phyloP scores from a whole-genome alignment of 2,113 vertebrate genomes.

The Leucopsar rothschildi region DNA sequence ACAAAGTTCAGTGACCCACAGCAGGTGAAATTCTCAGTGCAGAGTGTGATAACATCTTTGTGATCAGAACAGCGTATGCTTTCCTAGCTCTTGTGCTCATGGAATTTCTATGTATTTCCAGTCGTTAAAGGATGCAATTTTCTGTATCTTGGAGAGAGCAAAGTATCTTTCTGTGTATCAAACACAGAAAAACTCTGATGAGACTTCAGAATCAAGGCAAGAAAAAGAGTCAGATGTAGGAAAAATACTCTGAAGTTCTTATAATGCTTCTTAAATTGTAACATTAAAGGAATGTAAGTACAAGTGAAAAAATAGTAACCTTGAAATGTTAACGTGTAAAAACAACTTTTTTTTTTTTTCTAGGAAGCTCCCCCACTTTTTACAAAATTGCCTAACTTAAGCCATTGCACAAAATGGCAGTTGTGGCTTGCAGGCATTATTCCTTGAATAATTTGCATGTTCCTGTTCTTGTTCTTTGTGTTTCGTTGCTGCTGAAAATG shows the following conservation, averaged over 20 bases:
- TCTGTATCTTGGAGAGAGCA: not conserved
- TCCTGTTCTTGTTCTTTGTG: not conserved
- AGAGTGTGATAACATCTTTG: not conserved
- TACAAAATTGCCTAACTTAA: not conserved
- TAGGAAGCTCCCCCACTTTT: not conserved
- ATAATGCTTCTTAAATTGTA: not conserved
- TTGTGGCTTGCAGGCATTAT: not conserved
- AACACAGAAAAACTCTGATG: not conserved
- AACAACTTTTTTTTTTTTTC: not conserved
- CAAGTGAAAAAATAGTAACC: not conserved
- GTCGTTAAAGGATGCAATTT: not conserved
- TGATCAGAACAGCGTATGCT: not conserved
- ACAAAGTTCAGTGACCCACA: slow-evolving; percentile 17
- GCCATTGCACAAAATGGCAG: not conserved
- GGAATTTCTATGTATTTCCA: not conserved
- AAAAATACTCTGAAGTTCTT: not conserved
- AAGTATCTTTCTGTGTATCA: not conserved
- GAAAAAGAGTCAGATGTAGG: not conserved
- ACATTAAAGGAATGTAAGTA: not conserved
- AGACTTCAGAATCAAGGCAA: not conserved
- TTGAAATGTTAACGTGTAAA: not conserved
- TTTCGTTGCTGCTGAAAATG: not conserved
- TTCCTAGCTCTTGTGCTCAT: not conserved
- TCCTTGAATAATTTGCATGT: not conserved
- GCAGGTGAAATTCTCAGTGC: not conserved